Percentiles rank a stretch among this genome's conserved stretches.
Evolutionary conservation across 2,113 vertebrate species (phyloP).

Genomic region (Lanius ludovicianus): DNA sequence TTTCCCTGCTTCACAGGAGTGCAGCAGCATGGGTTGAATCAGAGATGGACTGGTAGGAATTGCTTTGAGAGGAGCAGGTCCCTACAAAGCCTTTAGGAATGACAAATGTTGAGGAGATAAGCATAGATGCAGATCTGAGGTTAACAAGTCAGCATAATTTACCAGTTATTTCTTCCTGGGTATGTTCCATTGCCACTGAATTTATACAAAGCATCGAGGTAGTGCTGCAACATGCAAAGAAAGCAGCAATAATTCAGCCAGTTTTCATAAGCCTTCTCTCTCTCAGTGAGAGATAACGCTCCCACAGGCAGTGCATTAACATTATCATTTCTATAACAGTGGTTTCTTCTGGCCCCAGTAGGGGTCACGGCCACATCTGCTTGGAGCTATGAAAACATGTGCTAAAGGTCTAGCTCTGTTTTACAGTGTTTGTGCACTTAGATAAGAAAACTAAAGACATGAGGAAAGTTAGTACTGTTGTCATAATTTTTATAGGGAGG

Average conservation of each 20-base stretch:
- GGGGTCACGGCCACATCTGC: rapidly evolving
- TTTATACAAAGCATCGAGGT: not conserved
- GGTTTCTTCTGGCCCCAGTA: not conserved
- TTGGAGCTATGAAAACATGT: not conserved
- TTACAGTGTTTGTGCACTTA: not conserved
- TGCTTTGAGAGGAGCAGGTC: not conserved
- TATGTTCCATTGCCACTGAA: not conserved
- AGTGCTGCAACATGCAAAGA: not conserved
- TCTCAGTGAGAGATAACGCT: not conserved
- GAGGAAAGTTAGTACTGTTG: not conserved
- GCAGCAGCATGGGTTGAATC: not conserved
- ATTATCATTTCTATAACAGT: not conserved
- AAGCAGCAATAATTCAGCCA: not conserved
- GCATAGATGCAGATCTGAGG: not conserved
- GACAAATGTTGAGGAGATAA: not conserved
- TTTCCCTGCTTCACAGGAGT: not conserved
- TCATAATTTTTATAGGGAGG: not conserved
- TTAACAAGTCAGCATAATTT: not conserved
- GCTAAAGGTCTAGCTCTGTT: not conserved
- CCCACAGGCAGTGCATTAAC: not conserved
- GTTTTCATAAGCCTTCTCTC: not conserved
- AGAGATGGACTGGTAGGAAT: not conserved
- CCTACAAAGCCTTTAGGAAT: not conserved
- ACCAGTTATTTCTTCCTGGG: not conserved
- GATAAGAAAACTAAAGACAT: not conserved